These are phyloP conservation scores for Gandaritis pyraliata DNA, from an alignment of 2,888 invertebrate genomes.

Conservation along the genomic window DNA sequence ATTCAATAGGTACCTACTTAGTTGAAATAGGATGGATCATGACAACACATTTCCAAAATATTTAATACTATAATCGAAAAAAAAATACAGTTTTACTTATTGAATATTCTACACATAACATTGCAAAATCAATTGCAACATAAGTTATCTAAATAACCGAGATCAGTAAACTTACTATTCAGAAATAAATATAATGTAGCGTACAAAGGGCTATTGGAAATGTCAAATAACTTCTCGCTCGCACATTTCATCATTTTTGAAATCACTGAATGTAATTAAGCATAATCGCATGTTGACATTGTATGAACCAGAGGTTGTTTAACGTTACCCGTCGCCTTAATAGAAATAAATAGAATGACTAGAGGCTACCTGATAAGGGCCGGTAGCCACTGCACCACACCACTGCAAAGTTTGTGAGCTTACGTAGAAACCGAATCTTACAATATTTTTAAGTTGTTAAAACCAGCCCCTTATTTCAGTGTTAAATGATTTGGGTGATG, in stretches of 20 bases:
- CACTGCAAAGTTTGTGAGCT: not conserved
- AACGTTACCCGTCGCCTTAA: no score
- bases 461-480: no score
- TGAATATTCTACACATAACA: not conserved
- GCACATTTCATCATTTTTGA: no score
- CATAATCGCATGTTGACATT: no score
- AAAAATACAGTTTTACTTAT: constrained; percentile 1
- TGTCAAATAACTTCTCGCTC: no score
- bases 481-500: no score
- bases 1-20: not conserved
- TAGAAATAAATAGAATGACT: constrained; percentile 18
- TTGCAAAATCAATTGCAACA: not conserved
- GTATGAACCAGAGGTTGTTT: no score
- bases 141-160: constrained; percentile 11
- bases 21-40: constrained; percentile 1
- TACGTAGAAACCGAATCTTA: not conserved
- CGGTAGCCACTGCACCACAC: constrained; percentile 3
- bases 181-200: constrained; percentile 4
- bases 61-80: not conserved
- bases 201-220: no score
- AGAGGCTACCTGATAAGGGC: constrained; percentile 5
- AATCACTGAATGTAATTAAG: no score
- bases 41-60: not conserved
- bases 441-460: not conserved
- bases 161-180: constrained; percentile 12